Evolutionary conservation across 1,140 invertebrate genomes (phyloP), one percentile per base, ranked within the genome.

Genomic region (Zaprionus lachaisei): DNA sequence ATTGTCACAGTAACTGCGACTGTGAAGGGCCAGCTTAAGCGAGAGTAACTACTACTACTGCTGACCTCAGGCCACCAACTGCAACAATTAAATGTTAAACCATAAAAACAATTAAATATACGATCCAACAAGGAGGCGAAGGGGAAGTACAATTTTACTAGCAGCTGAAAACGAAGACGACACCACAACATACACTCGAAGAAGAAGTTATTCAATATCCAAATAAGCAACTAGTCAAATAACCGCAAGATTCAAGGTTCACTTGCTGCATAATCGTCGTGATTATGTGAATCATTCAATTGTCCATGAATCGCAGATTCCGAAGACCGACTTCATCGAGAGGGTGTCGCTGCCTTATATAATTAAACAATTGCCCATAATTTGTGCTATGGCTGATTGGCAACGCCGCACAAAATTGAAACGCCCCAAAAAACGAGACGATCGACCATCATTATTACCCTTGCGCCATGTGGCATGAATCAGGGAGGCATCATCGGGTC

Each of bases 301-400:
- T 68, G 71, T 56, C 75, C 71, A 60, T 74, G 71, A 77, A 72
- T 67, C 47, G 20, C 47, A 31, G 44, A 58, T 26, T 41, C 15
- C 57, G 56, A 56, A 58, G 67, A 74, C 31, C 70, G 51, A 34
- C 70, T 47, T 38, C 57, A 58, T 62, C 56, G 77, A 72, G 72
- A 69, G 80, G 64, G 73, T 77, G 78, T 75, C 73, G 74, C 76
- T 86, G 83, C 79, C 68, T 72, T 75, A 79, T 75, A 75, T 89
- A 87, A 89, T 89, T 80, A 89, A 87, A 87, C 80, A 87, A 87
- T 87, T 87, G 84, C 70, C 83, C 63, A 89, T 89, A 83, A 87
- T 87, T 87, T 89, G 67, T 74, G 84, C 54, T 51, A 69, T 67
- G 81, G 74, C 60, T 87, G 84, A 89, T 87, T 83, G 81, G 72